A percentile compares a stretch with the other conserved stretches of the same genome.
Conservation (phyloP, 2,888 invertebrate genomes). For the Idaea dimidiata region DNA sequence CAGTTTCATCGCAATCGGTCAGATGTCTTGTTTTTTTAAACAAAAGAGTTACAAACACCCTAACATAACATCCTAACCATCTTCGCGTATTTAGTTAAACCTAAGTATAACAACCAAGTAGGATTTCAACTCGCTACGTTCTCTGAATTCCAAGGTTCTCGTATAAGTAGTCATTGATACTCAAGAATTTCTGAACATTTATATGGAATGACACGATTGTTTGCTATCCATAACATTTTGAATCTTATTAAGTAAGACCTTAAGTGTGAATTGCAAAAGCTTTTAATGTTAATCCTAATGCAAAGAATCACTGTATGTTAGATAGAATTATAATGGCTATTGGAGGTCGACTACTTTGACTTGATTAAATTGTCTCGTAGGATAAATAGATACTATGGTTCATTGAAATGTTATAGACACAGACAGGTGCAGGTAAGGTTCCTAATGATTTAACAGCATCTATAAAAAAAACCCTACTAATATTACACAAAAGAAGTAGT, state of each 20-base stretch:
- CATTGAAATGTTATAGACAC: neutral
- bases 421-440: neutral
- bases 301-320: neutral
- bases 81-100: neutral
- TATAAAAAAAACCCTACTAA: no score
- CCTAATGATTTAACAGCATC: no score
- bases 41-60: no score
- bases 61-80: no score
- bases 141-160: neutral
- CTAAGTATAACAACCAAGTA: neutral
- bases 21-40: no score
- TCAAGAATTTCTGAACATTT: conserved; percentile 1
- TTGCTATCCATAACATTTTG: conserved; percentile 7
- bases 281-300: neutral
- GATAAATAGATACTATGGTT: neutral
- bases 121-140: neutral
- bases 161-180: neutral
- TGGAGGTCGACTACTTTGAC: conserved; percentile 4
- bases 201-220: conserved; percentile 17
- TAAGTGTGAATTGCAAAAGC: conserved; percentile 7
- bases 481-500: no score
- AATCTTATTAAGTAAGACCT: conserved; percentile 3
- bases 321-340: conserved; percentile 2
- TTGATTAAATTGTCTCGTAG: neutral
- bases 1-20: no score